phyloP scores from a whole-genome alignment of 2,797 vertebrate species.

The Florisuga fusca region DNA sequence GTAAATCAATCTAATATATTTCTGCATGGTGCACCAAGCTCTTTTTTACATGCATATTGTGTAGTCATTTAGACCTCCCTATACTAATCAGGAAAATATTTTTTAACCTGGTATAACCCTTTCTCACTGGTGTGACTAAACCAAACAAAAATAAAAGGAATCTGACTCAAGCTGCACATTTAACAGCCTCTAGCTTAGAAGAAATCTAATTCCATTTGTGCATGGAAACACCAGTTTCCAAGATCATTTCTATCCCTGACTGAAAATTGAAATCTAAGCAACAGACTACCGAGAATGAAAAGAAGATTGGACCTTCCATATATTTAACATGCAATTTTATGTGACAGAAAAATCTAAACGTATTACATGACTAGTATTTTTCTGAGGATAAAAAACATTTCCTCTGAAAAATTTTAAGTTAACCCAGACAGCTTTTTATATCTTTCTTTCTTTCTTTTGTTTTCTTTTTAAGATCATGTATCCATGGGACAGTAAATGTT shows the following conservation, averaged over 20 bases:
- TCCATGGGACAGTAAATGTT: background rate
- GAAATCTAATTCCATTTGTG: background rate
- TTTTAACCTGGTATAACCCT: background rate
- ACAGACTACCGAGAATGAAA: background rate
- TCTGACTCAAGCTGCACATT: background rate
- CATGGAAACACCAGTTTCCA: background rate
- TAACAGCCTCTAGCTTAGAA: background rate
- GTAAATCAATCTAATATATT: background rate
- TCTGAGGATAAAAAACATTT: background rate
- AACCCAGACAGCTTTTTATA: background rate
- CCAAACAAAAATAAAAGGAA: background rate
- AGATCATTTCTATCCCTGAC: background rate
- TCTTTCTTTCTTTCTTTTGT: background rate
- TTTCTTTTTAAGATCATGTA: background rate
- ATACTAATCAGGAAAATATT: background rate
- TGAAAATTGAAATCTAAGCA: background rate
- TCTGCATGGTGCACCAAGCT: background rate
- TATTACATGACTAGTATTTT: background rate
- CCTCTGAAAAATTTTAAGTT: background rate
- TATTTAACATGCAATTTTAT: background rate
- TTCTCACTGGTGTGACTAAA: background rate
- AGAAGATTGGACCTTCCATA: background rate
- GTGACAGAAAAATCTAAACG: background rate
- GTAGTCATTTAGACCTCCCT: background rate
- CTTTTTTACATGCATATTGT: background rate